These are phyloP conservation scores for Scaeva pyrastri DNA, from an alignment of 2,888 invertebrate genomes.

Conservation along the genomic window DNA sequence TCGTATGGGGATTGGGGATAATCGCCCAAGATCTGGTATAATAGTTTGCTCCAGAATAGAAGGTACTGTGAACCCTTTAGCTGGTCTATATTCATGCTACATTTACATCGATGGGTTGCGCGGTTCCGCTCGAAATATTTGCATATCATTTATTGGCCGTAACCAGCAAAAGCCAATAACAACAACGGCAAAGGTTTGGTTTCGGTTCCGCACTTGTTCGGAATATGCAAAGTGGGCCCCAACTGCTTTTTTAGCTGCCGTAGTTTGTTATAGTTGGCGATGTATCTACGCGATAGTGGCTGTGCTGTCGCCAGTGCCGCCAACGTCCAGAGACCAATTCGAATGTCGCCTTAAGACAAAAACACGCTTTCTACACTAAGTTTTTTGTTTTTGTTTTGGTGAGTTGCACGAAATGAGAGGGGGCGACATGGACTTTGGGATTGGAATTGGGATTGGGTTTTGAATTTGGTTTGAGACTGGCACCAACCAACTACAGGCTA, in stretches of 20 bases:
- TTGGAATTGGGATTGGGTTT: not conserved
- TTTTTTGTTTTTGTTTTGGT: conserved; percentile 20
- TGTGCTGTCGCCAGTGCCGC: conserved; percentile 71
- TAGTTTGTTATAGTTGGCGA: conserved; percentile 64
- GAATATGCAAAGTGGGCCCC: conserved; percentile 73
- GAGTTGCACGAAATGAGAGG: conserved; percentile 28
- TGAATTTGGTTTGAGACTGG: conserved; percentile 11
- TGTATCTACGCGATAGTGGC: conserved; percentile 68
- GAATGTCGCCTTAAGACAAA: conserved; percentile 75
- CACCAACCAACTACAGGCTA: conserved; percentile 13
- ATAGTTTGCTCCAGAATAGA: conserved; percentile 69
- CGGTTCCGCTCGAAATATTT: conserved; percentile 70
- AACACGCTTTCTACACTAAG: conserved; percentile 63
- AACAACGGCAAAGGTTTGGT: conserved; percentile 33
- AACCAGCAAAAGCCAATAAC: conserved; percentile 1
- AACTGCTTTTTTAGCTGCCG: conserved; percentile 62
- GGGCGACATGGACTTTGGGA: conserved; percentile 16
- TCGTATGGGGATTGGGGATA: conserved; percentile 38
- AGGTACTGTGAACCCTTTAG: conserved; percentile 60
- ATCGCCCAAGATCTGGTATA: conserved; percentile 72
- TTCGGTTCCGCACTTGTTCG: conserved; percentile 73
- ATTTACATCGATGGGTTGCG: not conserved
- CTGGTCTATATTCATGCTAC: conserved; percentile 34
- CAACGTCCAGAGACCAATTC: conserved; percentile 74
- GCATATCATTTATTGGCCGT: conserved; percentile 71